These are phyloP conservation scores for Orthosia incerta DNA, from an alignment of 2,888 invertebrate species.

Conservation along the genomic window DNA sequence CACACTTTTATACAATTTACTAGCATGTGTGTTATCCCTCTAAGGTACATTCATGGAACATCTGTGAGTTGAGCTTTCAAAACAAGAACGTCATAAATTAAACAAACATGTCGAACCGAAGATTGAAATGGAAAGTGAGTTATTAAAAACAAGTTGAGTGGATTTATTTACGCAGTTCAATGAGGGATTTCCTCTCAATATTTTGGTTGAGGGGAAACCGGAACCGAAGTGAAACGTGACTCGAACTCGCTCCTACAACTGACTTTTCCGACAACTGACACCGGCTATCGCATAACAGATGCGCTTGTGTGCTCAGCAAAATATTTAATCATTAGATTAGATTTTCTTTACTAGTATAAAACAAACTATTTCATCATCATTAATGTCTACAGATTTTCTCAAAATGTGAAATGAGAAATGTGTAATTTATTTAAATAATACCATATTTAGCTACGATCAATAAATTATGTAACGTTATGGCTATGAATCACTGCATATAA, in stretches of 20 bases:
- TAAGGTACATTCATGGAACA: background rate
- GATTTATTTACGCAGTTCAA: constrained; percentile 43
- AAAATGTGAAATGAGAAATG: background rate
- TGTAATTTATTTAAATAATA: background rate
- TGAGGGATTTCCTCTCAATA: constrained; percentile 54
- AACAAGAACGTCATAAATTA: constrained; percentile 36
- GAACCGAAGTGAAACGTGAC: constrained; percentile 81
- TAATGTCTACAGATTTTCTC: background rate
- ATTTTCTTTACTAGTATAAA: constrained; percentile 28
- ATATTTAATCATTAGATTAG: constrained; percentile 34
- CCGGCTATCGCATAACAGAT: constrained; percentile 77
- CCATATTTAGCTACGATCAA: background rate
- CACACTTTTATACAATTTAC: too few species aligned
- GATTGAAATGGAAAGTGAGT: constrained; percentile 62
- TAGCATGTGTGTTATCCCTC: too few species aligned
- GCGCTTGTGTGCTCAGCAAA: constrained; percentile 58
- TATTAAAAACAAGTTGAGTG: constrained; percentile 58
- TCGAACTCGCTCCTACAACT: constrained; percentile 49
- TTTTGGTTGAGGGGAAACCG: constrained; percentile 74
- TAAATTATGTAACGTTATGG: constrained; percentile 5
- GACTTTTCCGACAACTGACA: constrained; percentile 71
- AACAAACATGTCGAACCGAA: constrained; percentile 46
- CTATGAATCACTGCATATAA: constrained; percentile 15
- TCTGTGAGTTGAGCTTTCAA: background rate
- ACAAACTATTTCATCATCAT: background rate